phyloP scores from a whole-genome alignment of 1,140 invertebrate genomes.

The Anastatus disparis region DNA sequence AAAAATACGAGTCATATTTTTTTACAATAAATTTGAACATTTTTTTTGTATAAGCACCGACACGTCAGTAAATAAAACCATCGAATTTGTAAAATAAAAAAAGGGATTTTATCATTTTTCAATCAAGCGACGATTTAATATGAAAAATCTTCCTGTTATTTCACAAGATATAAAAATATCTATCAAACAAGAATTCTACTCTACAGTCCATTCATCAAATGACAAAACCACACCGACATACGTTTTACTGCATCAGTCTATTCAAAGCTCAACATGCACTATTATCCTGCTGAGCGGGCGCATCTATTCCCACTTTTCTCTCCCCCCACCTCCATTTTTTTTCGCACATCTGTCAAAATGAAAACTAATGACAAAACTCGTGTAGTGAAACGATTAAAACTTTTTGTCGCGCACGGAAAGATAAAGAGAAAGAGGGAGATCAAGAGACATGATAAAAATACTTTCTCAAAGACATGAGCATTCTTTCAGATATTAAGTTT shows the following conservation, averaged over 20 bases:
- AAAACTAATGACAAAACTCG: constrained; percentile 25
- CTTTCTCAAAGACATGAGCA: constrained; percentile 7
- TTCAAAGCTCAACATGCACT: constrained; percentile 1
- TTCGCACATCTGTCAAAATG: constrained; percentile 15
- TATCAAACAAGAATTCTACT: not conserved
- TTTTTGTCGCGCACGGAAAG: not conserved
- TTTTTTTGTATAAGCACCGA: too few species aligned
- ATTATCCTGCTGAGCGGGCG: not conserved
- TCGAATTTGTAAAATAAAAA: too few species aligned
- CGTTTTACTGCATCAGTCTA: constrained; percentile 8
- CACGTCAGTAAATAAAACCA: too few species aligned
- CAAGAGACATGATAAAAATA: constrained; percentile 3
- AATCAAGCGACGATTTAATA: too few species aligned
- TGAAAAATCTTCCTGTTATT: too few species aligned
- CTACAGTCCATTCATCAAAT: not conserved
- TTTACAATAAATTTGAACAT: too few species aligned
- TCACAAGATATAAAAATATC: not conserved
- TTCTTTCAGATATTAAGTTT: too few species aligned
- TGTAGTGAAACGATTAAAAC: constrained; percentile 23
- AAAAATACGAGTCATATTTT: too few species aligned
- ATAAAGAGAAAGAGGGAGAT: not conserved
- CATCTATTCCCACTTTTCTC: not conserved
- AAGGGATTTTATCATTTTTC: too few species aligned
- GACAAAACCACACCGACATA: constrained; percentile 3
- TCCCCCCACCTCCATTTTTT: too few species aligned